Evolutionary conservation across 1,140 invertebrate species (phyloP).

Genomic region (Halictus rubicundus): DNA sequence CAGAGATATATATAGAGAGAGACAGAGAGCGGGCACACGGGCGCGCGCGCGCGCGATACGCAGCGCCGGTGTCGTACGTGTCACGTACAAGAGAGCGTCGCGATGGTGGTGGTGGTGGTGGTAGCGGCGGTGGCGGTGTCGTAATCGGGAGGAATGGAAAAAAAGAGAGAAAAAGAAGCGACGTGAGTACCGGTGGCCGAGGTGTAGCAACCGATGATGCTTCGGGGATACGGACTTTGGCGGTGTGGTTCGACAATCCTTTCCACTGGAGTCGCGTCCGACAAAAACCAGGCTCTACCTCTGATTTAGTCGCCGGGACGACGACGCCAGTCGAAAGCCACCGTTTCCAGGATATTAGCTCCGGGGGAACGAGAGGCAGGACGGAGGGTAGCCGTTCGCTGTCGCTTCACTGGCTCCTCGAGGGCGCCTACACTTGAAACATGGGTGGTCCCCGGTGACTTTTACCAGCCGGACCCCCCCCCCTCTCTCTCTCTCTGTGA

Average conservation of each 20-base stretch:
- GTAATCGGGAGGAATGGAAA: constrained; percentile 8
- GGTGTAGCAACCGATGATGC: no score
- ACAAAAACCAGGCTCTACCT: no score
- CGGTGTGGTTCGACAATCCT: constrained; percentile 1
- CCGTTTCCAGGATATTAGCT: background rate
- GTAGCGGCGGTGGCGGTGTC: constrained; percentile 1
- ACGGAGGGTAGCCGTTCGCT: no score
- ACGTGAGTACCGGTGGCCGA: background rate
- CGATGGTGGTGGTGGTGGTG: background rate
- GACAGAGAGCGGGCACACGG: background rate
- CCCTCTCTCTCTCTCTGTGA: no score
- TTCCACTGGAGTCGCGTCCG: constrained; percentile 2
- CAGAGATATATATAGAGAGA: no score
- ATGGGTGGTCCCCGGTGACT: no score
- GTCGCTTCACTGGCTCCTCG: no score
- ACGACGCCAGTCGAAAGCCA: background rate
- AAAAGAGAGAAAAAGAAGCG: constrained; percentile 9
- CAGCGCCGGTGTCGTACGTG: constrained; percentile 12
- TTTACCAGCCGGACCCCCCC: no score
- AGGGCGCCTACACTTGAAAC: no score
- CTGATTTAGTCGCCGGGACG: no score
- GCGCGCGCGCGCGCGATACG: background rate
- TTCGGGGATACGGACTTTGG: background rate
- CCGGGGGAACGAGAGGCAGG: background rate
- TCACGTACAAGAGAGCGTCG: no score